phyloP scores from a whole-genome alignment of 1,140 invertebrate species.

The Colletes latitarsis region DNA sequence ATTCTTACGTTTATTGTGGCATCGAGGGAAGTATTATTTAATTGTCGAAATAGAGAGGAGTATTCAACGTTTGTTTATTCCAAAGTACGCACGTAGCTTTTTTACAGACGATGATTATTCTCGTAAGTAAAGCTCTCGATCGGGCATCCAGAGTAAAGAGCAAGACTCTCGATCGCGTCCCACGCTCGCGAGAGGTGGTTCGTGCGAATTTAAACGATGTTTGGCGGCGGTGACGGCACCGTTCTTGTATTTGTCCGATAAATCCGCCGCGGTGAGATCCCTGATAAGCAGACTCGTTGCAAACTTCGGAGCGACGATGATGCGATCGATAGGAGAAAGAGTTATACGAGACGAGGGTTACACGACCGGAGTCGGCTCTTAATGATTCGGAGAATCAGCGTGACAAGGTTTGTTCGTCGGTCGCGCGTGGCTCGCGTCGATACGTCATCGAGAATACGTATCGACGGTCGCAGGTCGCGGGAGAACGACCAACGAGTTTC shows the following conservation, averaged over 20 bases:
- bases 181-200: not conserved
- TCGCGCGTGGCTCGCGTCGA: conserved; percentile 6
- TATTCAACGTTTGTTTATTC: too few relatives aligned
- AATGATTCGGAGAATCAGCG: conserved; percentile 60
- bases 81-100: too few relatives aligned
- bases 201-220: conserved; percentile 42
- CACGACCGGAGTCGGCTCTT: conserved; percentile 49
- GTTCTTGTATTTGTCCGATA: conserved; percentile 40
- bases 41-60: too few relatives aligned
- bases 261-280: conserved; percentile 44
- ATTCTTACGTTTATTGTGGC: too few relatives aligned
- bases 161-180: not conserved
- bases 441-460: conserved; percentile 10
- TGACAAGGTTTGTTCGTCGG: conserved; percentile 23
- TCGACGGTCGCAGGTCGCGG: not conserved
- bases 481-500: not conserved
- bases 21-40: too few relatives aligned
- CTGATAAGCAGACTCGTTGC: conserved; percentile 41
- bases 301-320: conserved; percentile 44
- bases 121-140: too few relatives aligned
- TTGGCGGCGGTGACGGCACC: conserved; percentile 26
- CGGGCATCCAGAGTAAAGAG: too few relatives aligned
- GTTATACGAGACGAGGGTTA: conserved; percentile 50
- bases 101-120: too few relatives aligned
- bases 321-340: conserved; percentile 56